Base-by-base conservation (phyloP, 2,888 invertebrate species). In the Chironomus riparius region DNA sequence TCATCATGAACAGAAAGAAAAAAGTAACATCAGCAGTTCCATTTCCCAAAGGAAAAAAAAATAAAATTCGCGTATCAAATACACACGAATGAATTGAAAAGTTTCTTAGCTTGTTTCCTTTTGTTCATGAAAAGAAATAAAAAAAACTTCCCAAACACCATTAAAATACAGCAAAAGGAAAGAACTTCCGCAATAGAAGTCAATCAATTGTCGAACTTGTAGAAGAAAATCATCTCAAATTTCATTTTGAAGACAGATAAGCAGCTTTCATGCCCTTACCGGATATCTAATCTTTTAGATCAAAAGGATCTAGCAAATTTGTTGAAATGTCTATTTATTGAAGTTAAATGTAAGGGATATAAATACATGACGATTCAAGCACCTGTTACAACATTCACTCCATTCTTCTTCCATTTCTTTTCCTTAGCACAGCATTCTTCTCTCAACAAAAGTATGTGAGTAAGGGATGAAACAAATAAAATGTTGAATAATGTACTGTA, bases 371-470 rank as follows among this genome's bases (percentile, higher is more conserved):
- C n/a, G 50, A n/a, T 13, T 72, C 61, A 62, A 74, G 68, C 74
- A 74, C 74, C 74, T 74, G 74, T 74, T 74, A 74, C 74, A 74
- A 74, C 62, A 65, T 22, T 24, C 65, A n/a, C n/a, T n/a, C n/a
- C n/a, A n/a, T n/a, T n/a, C n/a, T 50, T 15, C 4, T n/a, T 50
- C 50, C 3, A 13, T 15, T 50, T 48, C 7, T 38, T 38, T 38
- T 38, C 38, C 10, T 10, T 10, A 38, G 10, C 38, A 38, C 38
- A 38, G 38, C 38, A 38, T 38, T 38, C 7, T 38, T 10, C 38
- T 70, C 48, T 18, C 22, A 13, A 47, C 21, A 18, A 22, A 24
- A 28, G 28, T 28, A 28, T 24, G 28, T 28, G 4, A 4, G 28
- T 28, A 10, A 38, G 38, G 38, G 38, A 38, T 10, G 50, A 62